Conservation (phyloP, 2,113 vertebrate genomes). For the Blennius ocellaris region DNA sequence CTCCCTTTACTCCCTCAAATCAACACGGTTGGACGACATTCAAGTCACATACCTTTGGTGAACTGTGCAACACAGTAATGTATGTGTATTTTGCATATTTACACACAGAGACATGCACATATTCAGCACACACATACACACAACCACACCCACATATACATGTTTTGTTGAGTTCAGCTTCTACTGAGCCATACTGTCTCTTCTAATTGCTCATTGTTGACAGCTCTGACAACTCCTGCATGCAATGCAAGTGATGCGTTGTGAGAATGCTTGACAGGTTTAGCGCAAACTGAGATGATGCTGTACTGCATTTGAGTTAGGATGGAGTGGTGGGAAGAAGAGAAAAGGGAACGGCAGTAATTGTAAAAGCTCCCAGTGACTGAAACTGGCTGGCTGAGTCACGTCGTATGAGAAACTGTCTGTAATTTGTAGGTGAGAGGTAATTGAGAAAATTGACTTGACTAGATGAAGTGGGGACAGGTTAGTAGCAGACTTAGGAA, state of each 20-base stretch:
- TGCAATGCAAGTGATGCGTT: conserved; percentile 8
- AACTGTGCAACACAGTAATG: conserved; percentile 52
- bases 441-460: no score
- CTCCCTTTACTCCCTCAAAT: conserved; percentile 50
- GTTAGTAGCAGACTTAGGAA: not conserved
- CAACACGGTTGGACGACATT: conserved; percentile 42
- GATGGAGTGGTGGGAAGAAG: conserved; percentile 17
- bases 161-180: conserved; percentile 36
- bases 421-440: not conserved
- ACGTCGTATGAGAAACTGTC: not conserved
- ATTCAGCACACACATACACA: not conserved
- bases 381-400: no score
- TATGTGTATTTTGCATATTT: conserved; percentile 54
- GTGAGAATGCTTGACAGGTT: conserved; percentile 48
- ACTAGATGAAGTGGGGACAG: not conserved
- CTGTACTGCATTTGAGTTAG: conserved; percentile 18
- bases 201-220: conserved; percentile 47
- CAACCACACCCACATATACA: conserved; percentile 3
- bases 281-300: conserved; percentile 31
- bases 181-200: conserved; percentile 31
- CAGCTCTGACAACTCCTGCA: conserved; percentile 47
- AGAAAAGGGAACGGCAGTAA: not conserved
- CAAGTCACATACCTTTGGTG: conserved; percentile 49
- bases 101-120: conserved; percentile 23
- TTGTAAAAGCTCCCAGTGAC: no score